phyloP scores from a whole-genome alignment of 2,797 vertebrate species.

The Pseudocheirus occidentalis region DNA sequence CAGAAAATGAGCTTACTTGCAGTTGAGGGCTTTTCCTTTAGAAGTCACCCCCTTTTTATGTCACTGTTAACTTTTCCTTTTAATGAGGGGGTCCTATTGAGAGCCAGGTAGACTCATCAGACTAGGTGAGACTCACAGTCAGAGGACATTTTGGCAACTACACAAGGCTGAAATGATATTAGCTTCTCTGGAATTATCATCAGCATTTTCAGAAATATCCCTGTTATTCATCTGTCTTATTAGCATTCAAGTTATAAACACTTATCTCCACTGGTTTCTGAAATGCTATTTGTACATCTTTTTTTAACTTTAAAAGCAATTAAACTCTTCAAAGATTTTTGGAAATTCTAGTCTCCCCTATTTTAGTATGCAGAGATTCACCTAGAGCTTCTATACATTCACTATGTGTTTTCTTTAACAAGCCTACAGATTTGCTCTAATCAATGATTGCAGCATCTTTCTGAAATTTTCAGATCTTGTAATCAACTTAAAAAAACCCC shows the following conservation, averaged over 20 bases:
- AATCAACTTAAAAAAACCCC: not conserved
- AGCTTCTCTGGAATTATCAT: not conserved
- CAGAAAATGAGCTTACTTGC: constrained; percentile 31
- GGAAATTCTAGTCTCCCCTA: not conserved
- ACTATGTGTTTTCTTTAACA: constrained; percentile 20
- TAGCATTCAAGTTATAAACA: not conserved
- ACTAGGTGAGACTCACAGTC: constrained; percentile 27
- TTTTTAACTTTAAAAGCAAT: constrained; percentile 21
- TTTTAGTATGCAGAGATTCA: not conserved
- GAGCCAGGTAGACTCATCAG: constrained; percentile 44
- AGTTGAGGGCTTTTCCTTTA: constrained; percentile 20
- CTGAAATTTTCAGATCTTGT: constrained; percentile 4
- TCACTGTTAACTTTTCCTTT: constrained; percentile 62
- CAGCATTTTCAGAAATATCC: not conserved
- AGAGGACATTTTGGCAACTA: constrained; percentile 33
- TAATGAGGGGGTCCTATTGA: constrained; percentile 49
- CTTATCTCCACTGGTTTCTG: not conserved
- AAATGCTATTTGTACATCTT: constrained; percentile 7
- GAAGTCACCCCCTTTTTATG: constrained; percentile 10
- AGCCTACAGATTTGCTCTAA: not conserved
- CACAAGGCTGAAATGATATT: not conserved
- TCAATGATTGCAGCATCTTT: not conserved
- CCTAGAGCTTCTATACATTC: not conserved
- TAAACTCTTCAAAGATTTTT: constrained; percentile 9
- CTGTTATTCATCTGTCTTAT: not conserved